Percentiles rank a stretch among this genome's conserved stretches.
These are phyloP conservation scores for Conus canariensis DNA, from an alignment of 2,888 invertebrate genomes.

Conservation along the genomic window DNA sequence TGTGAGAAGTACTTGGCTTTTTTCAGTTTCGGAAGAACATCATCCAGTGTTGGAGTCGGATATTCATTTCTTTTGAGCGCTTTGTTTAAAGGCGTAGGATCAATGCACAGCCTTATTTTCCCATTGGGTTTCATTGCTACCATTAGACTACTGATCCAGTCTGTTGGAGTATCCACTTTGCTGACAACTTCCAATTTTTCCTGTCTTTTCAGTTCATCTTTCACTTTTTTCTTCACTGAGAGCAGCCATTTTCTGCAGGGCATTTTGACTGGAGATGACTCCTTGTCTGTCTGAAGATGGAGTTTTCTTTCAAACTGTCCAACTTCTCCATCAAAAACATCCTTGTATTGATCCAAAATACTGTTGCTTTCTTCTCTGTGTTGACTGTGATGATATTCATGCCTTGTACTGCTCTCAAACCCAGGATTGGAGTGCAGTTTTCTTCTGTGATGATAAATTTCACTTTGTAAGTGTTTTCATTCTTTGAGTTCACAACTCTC, in stretches of 20 bases:
- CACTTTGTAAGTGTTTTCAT: background rate
- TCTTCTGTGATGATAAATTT: conserved; percentile 2
- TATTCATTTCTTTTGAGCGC: no score
- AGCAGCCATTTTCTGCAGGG: conserved; percentile 1
- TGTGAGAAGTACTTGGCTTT: no score
- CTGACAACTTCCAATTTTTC: background rate
- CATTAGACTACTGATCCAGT: background rate
- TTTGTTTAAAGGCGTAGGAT: no score
- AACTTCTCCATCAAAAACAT: background rate
- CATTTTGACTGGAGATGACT: background rate
- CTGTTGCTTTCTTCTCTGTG: background rate
- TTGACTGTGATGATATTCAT: background rate
- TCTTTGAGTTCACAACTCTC: conserved; percentile 2
- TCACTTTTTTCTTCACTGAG: background rate
- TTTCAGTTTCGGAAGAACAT: no score
- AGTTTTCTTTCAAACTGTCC: background rate
- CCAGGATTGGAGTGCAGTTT: background rate
- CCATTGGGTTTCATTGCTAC: background rate
- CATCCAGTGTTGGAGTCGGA: no score
- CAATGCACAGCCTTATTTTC: no score
- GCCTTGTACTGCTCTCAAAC: background rate
- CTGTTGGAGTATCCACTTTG: background rate
- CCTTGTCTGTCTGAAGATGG: background rate
- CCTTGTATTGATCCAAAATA: background rate
- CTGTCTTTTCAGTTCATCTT: background rate